Evolutionary conservation across 2,113 vertebrate species (phyloP), one percentile per base, ranked within the genome.

Genomic region (Ictidomys tridecemlineatus): DNA sequence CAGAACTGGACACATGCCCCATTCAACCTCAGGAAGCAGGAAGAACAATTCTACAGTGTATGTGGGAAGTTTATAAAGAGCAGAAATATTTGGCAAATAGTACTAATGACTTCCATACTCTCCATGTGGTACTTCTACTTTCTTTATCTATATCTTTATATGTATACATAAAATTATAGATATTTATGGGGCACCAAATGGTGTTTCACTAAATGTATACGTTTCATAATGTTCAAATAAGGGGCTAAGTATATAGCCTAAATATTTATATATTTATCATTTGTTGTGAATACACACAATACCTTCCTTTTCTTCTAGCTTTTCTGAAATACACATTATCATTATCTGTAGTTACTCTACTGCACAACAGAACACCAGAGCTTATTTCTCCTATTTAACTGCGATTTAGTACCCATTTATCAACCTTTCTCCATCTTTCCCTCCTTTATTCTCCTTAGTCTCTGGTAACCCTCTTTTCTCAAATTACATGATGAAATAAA

Each of bases 51-150:
- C 79, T 76, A 28, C 8, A 51, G n/a, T 6, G 3, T 45, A 6
- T 69, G 45, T 56, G 39, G 16, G 48, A 86, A 48, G 32, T 14
- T 28, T 28, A 61, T 26, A 22, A 5, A 67, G 8, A 58, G 14
- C 2, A 85, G 61, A 94, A 56, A 42, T 69, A 58, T 58, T 93
- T 93, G 83, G n/a, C 37, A 82, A 90, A 89, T 11, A 83, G 53
- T 39, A 34, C 5, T 85, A 63, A 63, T 53, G 39, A 85, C n/a
- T 61, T 89, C 39, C 8, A 86, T 12, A n/a, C 3, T 22, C 16
- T 48, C 42, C 42, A 12, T 14, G 32, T 51, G 13, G 22, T 22
- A 5, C 9, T 42, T 95, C 42, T 77, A 51, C 69, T 63, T 24
- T 63, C 61, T 26, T 63, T 63, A 63, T 10, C 56, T 24, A 8